Evolutionary conservation across 2,797 vertebrate species (phyloP).

Genomic region (Trachops cirrhosus): DNA sequence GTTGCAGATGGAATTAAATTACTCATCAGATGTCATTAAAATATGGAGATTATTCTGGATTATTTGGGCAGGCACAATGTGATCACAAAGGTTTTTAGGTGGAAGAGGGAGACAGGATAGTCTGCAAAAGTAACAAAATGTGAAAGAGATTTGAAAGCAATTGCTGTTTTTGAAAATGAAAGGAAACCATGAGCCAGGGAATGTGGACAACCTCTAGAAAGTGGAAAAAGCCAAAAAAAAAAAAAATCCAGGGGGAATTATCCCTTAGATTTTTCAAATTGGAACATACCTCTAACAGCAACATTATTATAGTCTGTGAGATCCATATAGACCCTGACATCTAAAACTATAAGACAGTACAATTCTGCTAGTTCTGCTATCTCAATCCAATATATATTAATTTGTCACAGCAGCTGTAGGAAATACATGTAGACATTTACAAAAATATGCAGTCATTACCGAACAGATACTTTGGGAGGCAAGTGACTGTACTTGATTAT

Average conservation of each 20-base stretch:
- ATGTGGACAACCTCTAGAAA: not conserved
- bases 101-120: not conserved
- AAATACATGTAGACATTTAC: not conserved
- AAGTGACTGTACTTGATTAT: not conserved
- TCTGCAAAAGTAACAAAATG: not conserved
- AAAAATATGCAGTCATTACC: not conserved
- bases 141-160: not conserved
- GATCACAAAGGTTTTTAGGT: not conserved
- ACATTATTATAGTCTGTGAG: not conserved
- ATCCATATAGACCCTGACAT: not conserved
- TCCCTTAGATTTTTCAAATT: not conserved
- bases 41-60: not conserved
- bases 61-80: not conserved
- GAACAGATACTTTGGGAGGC: not conserved
- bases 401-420: not conserved
- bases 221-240: not conserved
- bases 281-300: not conserved
- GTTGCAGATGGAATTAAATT: not conserved
- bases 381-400: not conserved
- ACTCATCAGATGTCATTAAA: not conserved
- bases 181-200: too few species aligned
- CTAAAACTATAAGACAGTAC: not conserved
- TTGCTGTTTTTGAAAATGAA: not conserved
- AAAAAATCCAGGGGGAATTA: fast-evolving
- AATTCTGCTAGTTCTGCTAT: not conserved